Evolutionary conservation across 2,888 invertebrate genomes (phyloP).

Genomic region (Diarsia rubi): DNA sequence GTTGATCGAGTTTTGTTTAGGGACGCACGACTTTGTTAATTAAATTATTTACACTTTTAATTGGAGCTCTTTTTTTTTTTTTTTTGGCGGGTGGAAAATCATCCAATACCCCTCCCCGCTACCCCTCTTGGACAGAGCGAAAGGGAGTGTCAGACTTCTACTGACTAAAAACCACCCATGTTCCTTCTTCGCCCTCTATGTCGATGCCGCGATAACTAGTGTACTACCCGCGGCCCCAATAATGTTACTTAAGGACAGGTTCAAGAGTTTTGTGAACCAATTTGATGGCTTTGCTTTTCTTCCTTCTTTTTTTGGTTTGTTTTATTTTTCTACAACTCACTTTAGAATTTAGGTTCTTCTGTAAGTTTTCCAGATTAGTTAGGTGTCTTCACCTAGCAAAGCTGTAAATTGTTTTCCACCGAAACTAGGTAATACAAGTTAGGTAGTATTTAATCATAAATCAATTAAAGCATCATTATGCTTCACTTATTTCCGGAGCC

Average conservation of each 20-base stretch:
- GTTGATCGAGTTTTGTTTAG: slow-evolving; percentile 58
- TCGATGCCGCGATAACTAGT: no score
- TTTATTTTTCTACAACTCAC: no score
- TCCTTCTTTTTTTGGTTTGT: not conserved
- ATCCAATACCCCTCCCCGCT: no score
- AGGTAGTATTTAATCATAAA: slow-evolving; percentile 3
- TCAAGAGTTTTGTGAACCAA: not conserved
- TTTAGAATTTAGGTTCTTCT: no score
- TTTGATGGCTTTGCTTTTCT: not conserved
- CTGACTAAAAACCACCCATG: no score
- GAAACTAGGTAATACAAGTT: not conserved
- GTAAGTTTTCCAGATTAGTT: no score
- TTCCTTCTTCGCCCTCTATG: no score
- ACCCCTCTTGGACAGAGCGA: no score
- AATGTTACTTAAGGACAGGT: slow-evolving; percentile 7
- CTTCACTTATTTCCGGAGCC: not conserved
- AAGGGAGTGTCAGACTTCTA: no score
- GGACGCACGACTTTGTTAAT: slow-evolving; percentile 54
- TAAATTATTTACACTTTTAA: slow-evolving; percentile 58
- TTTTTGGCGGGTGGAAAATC: no score
- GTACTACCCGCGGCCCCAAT: no score
- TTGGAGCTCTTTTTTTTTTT: no score
- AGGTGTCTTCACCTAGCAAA: not conserved
- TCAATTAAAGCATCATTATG: not conserved
- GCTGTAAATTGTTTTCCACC: not conserved